Base-by-base conservation (phyloP, 2,888 invertebrate species). In the Polydrusus tereticollis region DNA sequence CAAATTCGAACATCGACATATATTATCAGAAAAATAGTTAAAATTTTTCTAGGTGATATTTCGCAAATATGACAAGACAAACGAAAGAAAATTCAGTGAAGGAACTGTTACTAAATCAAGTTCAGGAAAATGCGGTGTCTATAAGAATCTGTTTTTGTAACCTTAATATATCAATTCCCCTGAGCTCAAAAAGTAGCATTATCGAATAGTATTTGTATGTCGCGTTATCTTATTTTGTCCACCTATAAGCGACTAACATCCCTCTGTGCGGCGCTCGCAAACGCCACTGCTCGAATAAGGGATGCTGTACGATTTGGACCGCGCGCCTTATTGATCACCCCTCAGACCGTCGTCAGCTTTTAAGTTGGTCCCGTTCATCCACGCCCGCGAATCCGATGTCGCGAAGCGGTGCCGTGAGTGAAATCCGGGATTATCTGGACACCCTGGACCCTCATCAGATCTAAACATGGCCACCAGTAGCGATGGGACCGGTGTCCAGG, bases 271-370 rank as follows among this genome's bases (percentile, higher is more conserved):
- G 47, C 47, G 29, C 12, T 55, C 52, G 52, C 16, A 50, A 63
- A 50, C 63, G 63, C 50, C 38, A 41, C 23, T 14, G 41, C 65
- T 55, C 52, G 50, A 55, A 55, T 38, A 29, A 26, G 23, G 57
- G 67, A 67, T 58, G 68, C 68, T 72, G 72, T 72, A 64, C 68
- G 68, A 72, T 60, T 29, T 68, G 73, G 66, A 69, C 50, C 70
- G 65, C 66, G 66, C 70, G 65, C 57, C 55, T 57, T 71, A 71
- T 71, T 67, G 68, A 68, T 68, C 68, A 62, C 21, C 58, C 12
- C 71, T 68, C 71, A 69, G 60, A 72, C 63, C 52, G 68, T 41
- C 66, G 55, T 47, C 64, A 38, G 66, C 45, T 68, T 52, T 33
- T 29, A 29, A 16, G 55, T 64, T 45, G 36, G 23, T 23, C 68